Percentiles rank a stretch among this genome's conserved stretches.
phyloP scores from a whole-genome alignment of 2,888 invertebrate genomes.

The Ormyrus pomaceus region DNA sequence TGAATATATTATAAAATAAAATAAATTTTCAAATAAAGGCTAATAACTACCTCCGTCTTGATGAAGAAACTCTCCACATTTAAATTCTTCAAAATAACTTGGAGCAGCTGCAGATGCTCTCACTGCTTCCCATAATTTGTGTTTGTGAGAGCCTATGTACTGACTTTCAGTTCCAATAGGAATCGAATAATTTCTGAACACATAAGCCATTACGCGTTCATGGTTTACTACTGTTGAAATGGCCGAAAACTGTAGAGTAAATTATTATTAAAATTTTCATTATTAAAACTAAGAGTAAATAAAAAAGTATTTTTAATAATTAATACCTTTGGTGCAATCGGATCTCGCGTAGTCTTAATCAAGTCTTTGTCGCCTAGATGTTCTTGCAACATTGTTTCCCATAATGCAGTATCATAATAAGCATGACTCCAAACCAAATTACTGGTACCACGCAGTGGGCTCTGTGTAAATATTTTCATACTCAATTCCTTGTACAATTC shows the following conservation, averaged over 20 bases:
- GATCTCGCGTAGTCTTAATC: slow-evolving; percentile 79
- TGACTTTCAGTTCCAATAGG: slow-evolving; percentile 83
- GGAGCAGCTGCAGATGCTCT: slow-evolving; percentile 95
- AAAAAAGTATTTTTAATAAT: too few relatives aligned
- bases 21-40: slow-evolving; percentile 12
- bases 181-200: slow-evolving; percentile 91
- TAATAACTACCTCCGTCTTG: slow-evolving; percentile 79
- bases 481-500: slow-evolving; percentile 80
- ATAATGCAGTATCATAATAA: slow-evolving; percentile 90
- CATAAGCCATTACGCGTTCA: slow-evolving; percentile 83
- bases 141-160: slow-evolving; percentile 83
- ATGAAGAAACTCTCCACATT: slow-evolving; percentile 81
- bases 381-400: slow-evolving; percentile 86
- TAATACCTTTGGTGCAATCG: slow-evolving; percentile 78
- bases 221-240: slow-evolving; percentile 89
- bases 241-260: slow-evolving; percentile 80
- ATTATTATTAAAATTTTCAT: too few relatives aligned
- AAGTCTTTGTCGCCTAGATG: slow-evolving; percentile 81
- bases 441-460: slow-evolving; percentile 82
- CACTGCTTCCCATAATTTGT: slow-evolving; percentile 88
- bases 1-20: slow-evolving; percentile 3
- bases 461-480: slow-evolving; percentile 82
- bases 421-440: slow-evolving; percentile 90
- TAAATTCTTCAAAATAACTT: slow-evolving; percentile 91
- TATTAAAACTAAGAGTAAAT: too few relatives aligned